phyloP scores from a whole-genome alignment of 2,888 invertebrate species.

The Erebia palarica region DNA sequence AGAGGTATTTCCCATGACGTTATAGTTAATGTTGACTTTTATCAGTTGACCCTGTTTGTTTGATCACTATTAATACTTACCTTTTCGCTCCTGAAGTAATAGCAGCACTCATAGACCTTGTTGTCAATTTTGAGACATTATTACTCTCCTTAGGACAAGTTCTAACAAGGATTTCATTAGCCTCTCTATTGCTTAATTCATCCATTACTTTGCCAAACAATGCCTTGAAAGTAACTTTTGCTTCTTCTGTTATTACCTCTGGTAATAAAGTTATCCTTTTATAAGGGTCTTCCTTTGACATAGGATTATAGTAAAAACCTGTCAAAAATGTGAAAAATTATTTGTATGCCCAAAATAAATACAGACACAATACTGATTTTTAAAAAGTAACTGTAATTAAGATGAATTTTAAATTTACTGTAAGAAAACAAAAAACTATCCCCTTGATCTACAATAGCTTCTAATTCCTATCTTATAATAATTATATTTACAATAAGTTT shows the following conservation, averaged over 20 bases:
- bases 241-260: constrained; percentile 85
- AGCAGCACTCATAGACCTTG: constrained; percentile 65
- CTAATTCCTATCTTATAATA: no score
- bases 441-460: no score
- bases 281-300: constrained; percentile 85
- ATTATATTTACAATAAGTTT: no score
- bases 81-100: constrained; percentile 65
- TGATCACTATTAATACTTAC: constrained; percentile 46
- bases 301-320: constrained; percentile 81
- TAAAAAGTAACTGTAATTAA: no score
- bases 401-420: no score
- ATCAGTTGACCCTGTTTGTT: neutral
- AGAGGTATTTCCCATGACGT: neutral
- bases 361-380: neutral
- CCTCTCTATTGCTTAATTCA: constrained; percentile 88
- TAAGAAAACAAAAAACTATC: no score
- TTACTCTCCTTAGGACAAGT: constrained; percentile 85
- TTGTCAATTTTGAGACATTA: constrained; percentile 68
- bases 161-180: constrained; percentile 90
- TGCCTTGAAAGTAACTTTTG: constrained; percentile 84
- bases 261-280: constrained; percentile 90
- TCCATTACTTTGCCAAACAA: constrained; percentile 85
- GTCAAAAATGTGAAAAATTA: constrained; percentile 10
- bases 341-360: neutral
- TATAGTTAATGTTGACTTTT: neutral